Percentiles rank a stretch among this genome's conserved stretches.
These are phyloP conservation scores for Drosophila subpulchrella DNA, from an alignment of 1,140 invertebrate species.

Conservation along the genomic window DNA sequence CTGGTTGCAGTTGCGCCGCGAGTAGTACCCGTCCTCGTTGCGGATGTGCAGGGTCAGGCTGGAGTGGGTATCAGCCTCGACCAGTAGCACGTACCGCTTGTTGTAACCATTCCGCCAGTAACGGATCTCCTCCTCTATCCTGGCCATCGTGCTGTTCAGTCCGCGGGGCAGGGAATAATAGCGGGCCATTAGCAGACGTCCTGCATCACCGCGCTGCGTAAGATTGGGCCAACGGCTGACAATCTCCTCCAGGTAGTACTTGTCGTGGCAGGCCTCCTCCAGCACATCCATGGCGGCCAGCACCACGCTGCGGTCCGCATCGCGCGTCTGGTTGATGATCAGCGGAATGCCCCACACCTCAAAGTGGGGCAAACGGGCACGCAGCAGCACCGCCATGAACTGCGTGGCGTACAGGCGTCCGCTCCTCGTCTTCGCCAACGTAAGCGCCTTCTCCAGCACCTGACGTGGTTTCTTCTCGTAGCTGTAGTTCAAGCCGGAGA, in stretches of 20 bases:
- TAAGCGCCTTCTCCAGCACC: slow-evolving; percentile 89
- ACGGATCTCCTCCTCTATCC: slow-evolving; percentile 89
- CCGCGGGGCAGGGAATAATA: slow-evolving; percentile 91
- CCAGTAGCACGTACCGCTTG: slow-evolving; percentile 93
- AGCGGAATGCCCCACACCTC: slow-evolving; percentile 93
- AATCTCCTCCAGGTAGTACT: slow-evolving; percentile 91
- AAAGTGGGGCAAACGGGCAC: slow-evolving; percentile 89
- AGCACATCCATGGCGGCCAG: slow-evolving; percentile 92
- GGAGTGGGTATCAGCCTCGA: slow-evolving; percentile 95
- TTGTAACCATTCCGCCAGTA: slow-evolving; percentile 91
- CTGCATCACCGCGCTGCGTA: slow-evolving; percentile 92
- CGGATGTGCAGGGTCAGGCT: slow-evolving; percentile 93
- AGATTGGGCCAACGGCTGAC: slow-evolving; percentile 90
- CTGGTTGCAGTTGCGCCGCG: slow-evolving; percentile 85
- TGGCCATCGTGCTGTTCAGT: slow-evolving; percentile 88
- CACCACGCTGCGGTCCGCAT: slow-evolving; percentile 90
- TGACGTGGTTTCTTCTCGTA: slow-evolving; percentile 89
- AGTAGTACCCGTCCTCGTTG: slow-evolving; percentile 92
- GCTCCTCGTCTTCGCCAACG: slow-evolving; percentile 86
- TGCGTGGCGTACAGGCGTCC: slow-evolving; percentile 95
- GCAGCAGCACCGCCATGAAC: slow-evolving; percentile 93
- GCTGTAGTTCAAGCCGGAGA: slow-evolving; percentile 95
- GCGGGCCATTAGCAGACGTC: slow-evolving; percentile 92
- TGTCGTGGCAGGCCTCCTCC: slow-evolving; percentile 96
- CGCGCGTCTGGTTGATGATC: slow-evolving; percentile 92